A percentile compares a stretch with the other conserved stretches of the same genome.
Evolutionary conservation across 1,140 invertebrate species (phyloP).

Genomic region (Diachasma alloeum): DNA sequence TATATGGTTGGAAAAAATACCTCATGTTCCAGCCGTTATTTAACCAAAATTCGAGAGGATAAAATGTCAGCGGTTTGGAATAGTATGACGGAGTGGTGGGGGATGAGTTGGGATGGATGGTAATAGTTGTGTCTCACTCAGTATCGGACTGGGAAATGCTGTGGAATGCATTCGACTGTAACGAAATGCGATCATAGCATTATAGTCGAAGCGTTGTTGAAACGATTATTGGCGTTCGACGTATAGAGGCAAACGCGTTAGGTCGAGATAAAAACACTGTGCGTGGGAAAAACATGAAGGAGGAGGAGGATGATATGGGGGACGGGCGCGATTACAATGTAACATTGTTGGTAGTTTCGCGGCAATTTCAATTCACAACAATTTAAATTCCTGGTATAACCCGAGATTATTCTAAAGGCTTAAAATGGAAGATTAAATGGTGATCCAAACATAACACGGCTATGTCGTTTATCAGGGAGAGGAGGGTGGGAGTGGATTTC

Average conservation of each 20-base stretch:
- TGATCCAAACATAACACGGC: slow-evolving; percentile 34
- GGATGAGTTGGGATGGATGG: slow-evolving; percentile 5
- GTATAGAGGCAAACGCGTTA: slow-evolving; percentile 4
- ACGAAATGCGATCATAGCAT: slow-evolving; percentile 59
- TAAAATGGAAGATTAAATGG: slow-evolving; percentile 51
- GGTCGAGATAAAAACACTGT: not conserved
- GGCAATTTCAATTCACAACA: slow-evolving; percentile 53
- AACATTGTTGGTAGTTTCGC: slow-evolving; percentile 49
- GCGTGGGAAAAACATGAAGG: slow-evolving; percentile 1
- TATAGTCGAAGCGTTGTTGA: slow-evolving; percentile 61
- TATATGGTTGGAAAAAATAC: slow-evolving; percentile 17
- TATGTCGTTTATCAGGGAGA: slow-evolving; percentile 15
- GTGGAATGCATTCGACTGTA: slow-evolving; percentile 55
- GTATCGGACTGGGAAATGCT: slow-evolving; percentile 32
- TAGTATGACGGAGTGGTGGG: not conserved
- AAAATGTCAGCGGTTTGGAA: slow-evolving; percentile 44
- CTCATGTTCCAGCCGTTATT: slow-evolving; percentile 38
- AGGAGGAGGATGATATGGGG: not conserved
- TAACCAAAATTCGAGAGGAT: slow-evolving; percentile 51
- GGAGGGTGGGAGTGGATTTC: not conserved
- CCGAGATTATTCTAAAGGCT: slow-evolving; percentile 62
- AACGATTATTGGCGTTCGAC: slow-evolving; percentile 54
- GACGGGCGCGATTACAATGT: slow-evolving; percentile 55
- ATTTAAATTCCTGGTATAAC: slow-evolving; percentile 42
- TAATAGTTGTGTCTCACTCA: not conserved